Conservation (phyloP, 2,888 invertebrate species). For the Acronicta leporina region DNA sequence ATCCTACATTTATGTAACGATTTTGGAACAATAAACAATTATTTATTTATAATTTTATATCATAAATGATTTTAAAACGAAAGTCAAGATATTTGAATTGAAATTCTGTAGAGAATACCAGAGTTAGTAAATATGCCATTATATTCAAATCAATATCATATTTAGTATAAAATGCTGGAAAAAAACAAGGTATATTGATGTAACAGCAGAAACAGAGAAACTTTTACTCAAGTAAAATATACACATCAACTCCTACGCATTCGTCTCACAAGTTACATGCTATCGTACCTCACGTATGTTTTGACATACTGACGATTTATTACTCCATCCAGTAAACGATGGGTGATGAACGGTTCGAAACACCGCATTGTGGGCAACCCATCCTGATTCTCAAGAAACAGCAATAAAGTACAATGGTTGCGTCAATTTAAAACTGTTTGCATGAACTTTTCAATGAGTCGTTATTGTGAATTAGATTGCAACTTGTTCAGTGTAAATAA, state of each 20-base stretch:
- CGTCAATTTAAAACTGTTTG: constrained; percentile 45
- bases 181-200: too few species aligned
- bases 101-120: too few species aligned
- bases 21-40: too few species aligned
- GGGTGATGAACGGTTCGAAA: constrained; percentile 43
- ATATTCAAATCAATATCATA: too few species aligned
- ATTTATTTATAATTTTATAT: too few species aligned
- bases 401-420: constrained; percentile 50
- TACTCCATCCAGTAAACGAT: constrained; percentile 47
- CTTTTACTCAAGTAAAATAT: neutral
- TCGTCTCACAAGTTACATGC: constrained; percentile 38
- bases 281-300: constrained; percentile 50
- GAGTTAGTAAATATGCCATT: too few species aligned
- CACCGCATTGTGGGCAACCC: constrained; percentile 14
- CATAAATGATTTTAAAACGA: too few species aligned
- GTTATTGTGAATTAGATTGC: constrained; percentile 29
- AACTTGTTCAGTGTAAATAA: constrained; percentile 23
- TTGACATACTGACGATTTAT: constrained; percentile 55
- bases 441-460: constrained; percentile 28
- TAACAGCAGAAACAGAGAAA: too few species aligned
- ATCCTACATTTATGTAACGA: too few species aligned
- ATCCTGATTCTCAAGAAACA: constrained; percentile 45
- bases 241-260: constrained; percentile 23
- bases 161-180: too few species aligned
- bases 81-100: too few species aligned